Conservation (phyloP, 2,113 vertebrate genomes). For the Chloropsis hardwickii region DNA sequence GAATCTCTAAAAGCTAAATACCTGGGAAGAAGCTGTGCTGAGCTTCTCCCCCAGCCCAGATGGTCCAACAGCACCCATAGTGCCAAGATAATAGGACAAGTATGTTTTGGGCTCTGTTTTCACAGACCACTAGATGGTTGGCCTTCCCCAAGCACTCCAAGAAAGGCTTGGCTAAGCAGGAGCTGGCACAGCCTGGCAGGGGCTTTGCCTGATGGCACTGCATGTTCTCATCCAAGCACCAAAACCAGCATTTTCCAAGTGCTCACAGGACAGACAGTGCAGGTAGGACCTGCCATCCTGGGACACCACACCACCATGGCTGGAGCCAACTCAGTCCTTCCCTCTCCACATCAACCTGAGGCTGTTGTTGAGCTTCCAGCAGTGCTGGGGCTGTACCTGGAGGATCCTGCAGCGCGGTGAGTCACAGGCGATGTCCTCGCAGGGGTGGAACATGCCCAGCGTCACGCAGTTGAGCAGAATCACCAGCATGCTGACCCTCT, state of each 20-base stretch:
- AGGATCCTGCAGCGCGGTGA: slow-evolving; percentile 94
- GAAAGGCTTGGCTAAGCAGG: not conserved
- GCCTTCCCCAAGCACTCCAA: not conserved
- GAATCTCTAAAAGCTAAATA: not conserved
- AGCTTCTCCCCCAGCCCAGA: not conserved
- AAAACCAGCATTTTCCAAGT: not conserved
- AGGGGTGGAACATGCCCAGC: slow-evolving; percentile 97
- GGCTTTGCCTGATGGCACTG: not conserved
- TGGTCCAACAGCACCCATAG: not conserved
- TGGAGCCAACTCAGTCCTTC: not conserved
- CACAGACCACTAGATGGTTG: not conserved
- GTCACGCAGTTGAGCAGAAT: slow-evolving; percentile 99
- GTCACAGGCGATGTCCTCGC: slow-evolving; percentile 90
- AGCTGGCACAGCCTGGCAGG: not conserved
- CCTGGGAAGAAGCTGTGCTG: not conserved
- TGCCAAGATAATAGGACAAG: not conserved
- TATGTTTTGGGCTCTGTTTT: not conserved
- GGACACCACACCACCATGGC: accelerated
- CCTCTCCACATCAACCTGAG: accelerated
- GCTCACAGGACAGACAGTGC: not conserved
- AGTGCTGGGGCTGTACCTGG: slow-evolving; percentile 66
- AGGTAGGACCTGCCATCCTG: not conserved
- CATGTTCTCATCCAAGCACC: accelerated
- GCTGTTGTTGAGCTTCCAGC: not conserved
- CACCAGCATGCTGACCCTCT: slow-evolving; percentile 96